Conservation (phyloP, 2,888 invertebrate species). For the Willowsia nigromaculata region DNA sequence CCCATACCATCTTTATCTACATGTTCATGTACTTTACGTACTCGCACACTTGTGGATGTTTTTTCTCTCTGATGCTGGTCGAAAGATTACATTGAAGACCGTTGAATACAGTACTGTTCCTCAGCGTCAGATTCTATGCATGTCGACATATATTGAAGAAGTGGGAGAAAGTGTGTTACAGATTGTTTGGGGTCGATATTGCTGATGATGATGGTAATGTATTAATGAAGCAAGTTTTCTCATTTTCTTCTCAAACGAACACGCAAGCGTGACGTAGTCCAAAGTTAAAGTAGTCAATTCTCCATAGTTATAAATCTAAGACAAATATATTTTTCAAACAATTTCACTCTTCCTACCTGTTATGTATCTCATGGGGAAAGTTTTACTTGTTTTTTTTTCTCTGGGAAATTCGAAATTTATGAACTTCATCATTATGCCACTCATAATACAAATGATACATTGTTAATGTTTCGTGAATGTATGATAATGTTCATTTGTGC, state of each 20-base stretch:
- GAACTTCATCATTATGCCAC: background rate
- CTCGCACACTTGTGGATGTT: conserved; percentile 57
- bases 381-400: no score
- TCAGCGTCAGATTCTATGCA: background rate
- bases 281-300: background rate
- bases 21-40: background rate
- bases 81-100: conserved; percentile 12
- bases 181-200: background rate
- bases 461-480: background rate
- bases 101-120: background rate
- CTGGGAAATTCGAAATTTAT: conserved; percentile 30
- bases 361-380: background rate
- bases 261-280: background rate
- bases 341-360: background rate
- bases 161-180: background rate
- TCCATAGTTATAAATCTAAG: background rate
- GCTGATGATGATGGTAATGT: conserved; percentile 32
- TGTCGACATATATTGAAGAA: background rate
- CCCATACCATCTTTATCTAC: background rate
- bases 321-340: background rate
- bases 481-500: background rate
- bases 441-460: background rate
- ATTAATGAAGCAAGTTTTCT: conserved; percentile 68
- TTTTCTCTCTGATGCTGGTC: background rate
- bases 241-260: conserved; percentile 43